Percentiles rank a stretch among this genome's conserved stretches.
Conservation (phyloP, 2,797 vertebrate genomes). For the Muraenolepis orangiensis region DNA sequence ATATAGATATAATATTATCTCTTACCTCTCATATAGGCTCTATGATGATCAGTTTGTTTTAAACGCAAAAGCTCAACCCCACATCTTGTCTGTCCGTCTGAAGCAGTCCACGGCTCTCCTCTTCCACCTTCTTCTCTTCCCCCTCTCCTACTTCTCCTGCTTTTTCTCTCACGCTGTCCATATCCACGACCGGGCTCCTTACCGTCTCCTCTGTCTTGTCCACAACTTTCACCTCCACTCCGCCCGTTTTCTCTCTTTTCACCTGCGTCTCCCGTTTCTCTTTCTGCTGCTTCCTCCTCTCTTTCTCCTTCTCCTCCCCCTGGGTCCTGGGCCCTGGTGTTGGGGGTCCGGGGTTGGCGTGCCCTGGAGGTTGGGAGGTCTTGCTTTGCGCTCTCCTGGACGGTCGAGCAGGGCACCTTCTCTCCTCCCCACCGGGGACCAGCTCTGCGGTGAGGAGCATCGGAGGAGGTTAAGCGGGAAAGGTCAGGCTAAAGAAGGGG, state of each 20-base stretch:
- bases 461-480: neutral
- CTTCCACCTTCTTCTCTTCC: constrained; percentile 70
- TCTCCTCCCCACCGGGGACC: neutral
- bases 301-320: neutral
- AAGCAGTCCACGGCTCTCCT: constrained; percentile 77
- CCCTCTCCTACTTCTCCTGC: constrained; percentile 65
- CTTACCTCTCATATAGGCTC: neutral
- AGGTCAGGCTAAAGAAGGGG: neutral
- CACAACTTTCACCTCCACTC: constrained; percentile 29
- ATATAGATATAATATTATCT: neutral
- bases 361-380: neutral
- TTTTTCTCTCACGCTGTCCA: neutral
- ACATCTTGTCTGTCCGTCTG: constrained; percentile 83
- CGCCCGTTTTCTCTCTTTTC: neutral
- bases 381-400: neutral
- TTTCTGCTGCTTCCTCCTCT: neutral
- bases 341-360: neutral
- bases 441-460: neutral
- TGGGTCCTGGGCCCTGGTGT: neutral
- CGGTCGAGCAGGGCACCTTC: neutral
- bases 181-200: constrained; percentile 76
- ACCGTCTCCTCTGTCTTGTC: constrained; percentile 46
- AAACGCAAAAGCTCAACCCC: constrained; percentile 51
- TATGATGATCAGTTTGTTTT: neutral
- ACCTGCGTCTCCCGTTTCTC: neutral